Base-by-base conservation (phyloP, 2,797 vertebrate species). In the Sebastes itinus region DNA sequence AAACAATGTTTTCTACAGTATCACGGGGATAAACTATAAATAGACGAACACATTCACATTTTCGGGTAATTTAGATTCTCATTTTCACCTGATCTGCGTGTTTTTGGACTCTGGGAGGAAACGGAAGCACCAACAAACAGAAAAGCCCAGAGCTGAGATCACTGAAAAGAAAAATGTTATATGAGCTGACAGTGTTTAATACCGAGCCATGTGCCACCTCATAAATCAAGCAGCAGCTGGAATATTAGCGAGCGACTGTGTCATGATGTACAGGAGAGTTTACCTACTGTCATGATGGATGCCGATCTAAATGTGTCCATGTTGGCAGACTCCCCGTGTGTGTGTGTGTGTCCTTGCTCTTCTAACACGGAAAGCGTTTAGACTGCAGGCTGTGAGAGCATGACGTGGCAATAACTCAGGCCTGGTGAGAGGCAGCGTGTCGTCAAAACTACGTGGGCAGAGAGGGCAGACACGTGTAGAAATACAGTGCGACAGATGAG, bases 151-250 rank as follows among this genome's bases (percentile, higher is more conserved):
- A 1, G 8, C 14, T 23, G 62, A 30, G 33, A 23, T 25, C 25
- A 22, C 46, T 62, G 13, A 70, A 32, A 14, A 16, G 38, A 59
- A 33, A 33, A n/a, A 23, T 25, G 27, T 52, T 28, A 25, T 62
- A 66, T 42, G 18, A 87, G 55, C 54, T 52, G 66, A 35, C 23
- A 32, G 60, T 32, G 46, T 60, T 68, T 52, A 66, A 75, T 27
- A 55, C 69, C 6, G 66, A 80, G 66, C 30, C 54, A 3, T 54
- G 56, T 27, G 27, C 3, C n/a, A 12, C n/a, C 11, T 70, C 49
- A n/a, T 76, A 71, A 73, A 73, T 80, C 78, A 73, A 14, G 65
- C 73, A 65, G 77, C 80, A 72, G 80, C 80, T 78, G 28, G 58
- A 64, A 30, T 25, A 76, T 73, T 23, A 58, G 6, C 22, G 63